These are phyloP conservation scores for Mus minutoides DNA, from an alignment of 2,797 vertebrate genomes.

Conservation along the genomic window DNA sequence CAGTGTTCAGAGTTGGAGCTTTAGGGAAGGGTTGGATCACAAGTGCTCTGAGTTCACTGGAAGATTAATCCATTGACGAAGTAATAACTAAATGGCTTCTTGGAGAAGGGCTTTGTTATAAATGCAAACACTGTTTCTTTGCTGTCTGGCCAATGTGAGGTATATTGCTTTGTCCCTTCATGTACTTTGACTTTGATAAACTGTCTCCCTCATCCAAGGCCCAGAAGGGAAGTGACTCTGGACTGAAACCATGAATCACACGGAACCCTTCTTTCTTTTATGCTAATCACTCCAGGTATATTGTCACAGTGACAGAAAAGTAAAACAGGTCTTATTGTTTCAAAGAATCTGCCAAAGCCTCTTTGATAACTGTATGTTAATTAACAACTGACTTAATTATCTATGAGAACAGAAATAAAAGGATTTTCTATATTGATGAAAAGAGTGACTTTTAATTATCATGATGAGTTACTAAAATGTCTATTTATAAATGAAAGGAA, in stretches of 20 bases:
- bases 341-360: neutral
- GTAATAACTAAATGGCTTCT: neutral
- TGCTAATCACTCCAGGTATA: neutral
- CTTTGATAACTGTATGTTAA: slow-evolving; percentile 34
- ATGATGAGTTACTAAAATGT: slow-evolving; percentile 19
- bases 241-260: neutral
- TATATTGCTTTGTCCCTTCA: neutral
- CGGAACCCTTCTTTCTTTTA: neutral
- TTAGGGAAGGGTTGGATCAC: neutral
- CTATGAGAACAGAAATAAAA: neutral
- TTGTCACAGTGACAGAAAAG: neutral
- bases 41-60: neutral
- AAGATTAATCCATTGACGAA: neutral
- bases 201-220: neutral
- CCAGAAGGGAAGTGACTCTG: neutral
- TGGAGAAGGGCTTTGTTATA: neutral
- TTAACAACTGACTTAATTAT: slow-evolving; percentile 54
- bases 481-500: neutral
- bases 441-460: slow-evolving; percentile 47
- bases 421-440: slow-evolving; percentile 53
- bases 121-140: neutral
- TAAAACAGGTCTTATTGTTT: neutral
- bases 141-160: neutral
- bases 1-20: neutral
- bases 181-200: neutral